Evolutionary conservation across 2,888 invertebrate species (phyloP).

Genomic region (Ochropacha duplaris): DNA sequence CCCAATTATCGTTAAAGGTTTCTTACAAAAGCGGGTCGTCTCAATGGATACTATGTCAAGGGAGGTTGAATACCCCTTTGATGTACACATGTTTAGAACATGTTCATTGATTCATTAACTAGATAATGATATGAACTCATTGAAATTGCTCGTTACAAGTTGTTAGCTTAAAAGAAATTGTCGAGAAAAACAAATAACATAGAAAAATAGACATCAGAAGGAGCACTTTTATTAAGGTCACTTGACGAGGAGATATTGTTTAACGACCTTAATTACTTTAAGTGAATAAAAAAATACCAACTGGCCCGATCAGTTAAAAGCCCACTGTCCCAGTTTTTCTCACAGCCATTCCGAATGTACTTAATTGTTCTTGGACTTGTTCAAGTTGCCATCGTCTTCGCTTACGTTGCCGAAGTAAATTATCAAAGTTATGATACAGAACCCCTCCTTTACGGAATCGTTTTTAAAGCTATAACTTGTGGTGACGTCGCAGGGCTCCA

Average conservation of each 20-base stretch:
- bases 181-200: too few relatives aligned
- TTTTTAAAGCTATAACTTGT: slow-evolving; percentile 6
- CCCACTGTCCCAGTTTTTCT: neutral
- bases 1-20: slow-evolving; percentile 5
- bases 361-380: neutral
- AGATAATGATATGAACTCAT: neutral
- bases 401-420: neutral
- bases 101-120: neutral
- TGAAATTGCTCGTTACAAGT: neutral
- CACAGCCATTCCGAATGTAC: neutral
- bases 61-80: neutral
- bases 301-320: neutral
- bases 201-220: too few relatives aligned
- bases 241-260: too few relatives aligned
- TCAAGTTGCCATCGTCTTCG: neutral
- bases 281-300: neutral
- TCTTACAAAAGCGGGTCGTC: neutral
- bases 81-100: neutral
- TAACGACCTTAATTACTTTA: too few relatives aligned
- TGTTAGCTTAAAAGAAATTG: neutral
- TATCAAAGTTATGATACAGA: slow-evolving; percentile 2
- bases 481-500: slow-evolving; percentile 6
- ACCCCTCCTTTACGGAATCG: neutral
- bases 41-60: neutral
- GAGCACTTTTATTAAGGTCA: too few relatives aligned